Evolutionary conservation across 2,113 vertebrate species (phyloP), one percentile per base, ranked within the genome.

Genomic region (Macquaria ambigua): DNA sequence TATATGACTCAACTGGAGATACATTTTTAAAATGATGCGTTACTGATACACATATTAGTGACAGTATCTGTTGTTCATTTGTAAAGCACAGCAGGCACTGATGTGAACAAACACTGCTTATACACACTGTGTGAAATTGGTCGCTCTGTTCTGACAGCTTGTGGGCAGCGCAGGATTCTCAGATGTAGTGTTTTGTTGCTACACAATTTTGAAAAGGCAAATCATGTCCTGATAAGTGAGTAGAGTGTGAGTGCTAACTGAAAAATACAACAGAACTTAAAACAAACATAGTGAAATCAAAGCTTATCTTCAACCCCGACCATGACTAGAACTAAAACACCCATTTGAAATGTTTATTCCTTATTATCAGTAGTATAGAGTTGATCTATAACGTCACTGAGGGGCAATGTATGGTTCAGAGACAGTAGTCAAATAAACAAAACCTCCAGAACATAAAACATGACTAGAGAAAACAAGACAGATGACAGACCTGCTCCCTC

Each of bases 61-160:
- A 56, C 25, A 10, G 1, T 52, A 5, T 86, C 46, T 70, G 31
- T 7, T 63, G 46, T 58, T 89, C 2, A 59, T 86, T 77, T 73
- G 31, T 12, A 82, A 43, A 78, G n/a, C 61, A 21, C 74, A 73
- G 53, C 43, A 62, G 52, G 53, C 53, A 1, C 14, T 14, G 4
- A 46, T 68, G 68, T 28, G 39, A 80, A 80, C 67, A 82, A 53
- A 72, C 61, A 1, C 53, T 3, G 48, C 66, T n/a, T 28, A 43
- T 9, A 11, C 37, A 8, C 37, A 23, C 72, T 63, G 48, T 52
- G 34, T 72, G 37, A 55, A 79, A 74, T 74, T 46, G 53, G 34
- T 73, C 34, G 20, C 74, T 77, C 9, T 53, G 68, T 78, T 53
- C 31, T 28, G 53, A 82, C 68, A 81, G 61, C 28, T 46, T 21